Conservation (phyloP, 1,140 invertebrate genomes). For the Brachionus rotundiformis region DNA sequence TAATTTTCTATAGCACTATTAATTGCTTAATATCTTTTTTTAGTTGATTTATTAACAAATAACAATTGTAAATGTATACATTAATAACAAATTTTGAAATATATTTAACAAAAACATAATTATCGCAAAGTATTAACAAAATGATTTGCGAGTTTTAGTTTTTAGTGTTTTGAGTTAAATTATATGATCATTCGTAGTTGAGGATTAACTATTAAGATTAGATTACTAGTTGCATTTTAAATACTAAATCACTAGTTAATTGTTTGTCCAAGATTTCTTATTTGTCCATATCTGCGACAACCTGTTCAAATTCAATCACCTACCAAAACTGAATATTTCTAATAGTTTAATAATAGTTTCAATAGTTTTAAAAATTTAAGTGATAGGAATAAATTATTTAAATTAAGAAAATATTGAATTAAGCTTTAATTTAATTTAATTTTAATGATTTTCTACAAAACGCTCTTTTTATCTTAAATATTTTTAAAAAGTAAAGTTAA, state of each 20-base stretch:
- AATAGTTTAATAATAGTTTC: too few relatives aligned
- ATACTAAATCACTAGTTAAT: neutral
- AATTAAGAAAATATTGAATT: too few relatives aligned
- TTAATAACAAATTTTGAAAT: slow-evolving; percentile 10
- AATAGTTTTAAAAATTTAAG: too few relatives aligned
- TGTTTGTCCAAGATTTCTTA: neutral
- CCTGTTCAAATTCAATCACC: neutral
- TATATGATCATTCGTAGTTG: neutral
- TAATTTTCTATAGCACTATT: neutral
- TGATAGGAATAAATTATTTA: too few relatives aligned
- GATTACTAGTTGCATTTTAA: neutral
- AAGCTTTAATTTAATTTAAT: too few relatives aligned
- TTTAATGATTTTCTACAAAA: too few relatives aligned
- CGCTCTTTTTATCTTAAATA: too few relatives aligned
- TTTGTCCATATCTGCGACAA: neutral
- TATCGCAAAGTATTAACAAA: neutral
- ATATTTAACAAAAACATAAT: neutral
- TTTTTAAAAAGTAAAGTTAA: too few relatives aligned
- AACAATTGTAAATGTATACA: neutral
- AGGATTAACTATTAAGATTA: neutral
- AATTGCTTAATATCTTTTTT: neutral
- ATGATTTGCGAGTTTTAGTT: neutral
- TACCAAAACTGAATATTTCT: too few relatives aligned
- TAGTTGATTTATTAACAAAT: neutral
- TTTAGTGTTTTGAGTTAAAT: neutral